These are phyloP conservation scores for Adelosebastes latens DNA, from an alignment of 2,797 vertebrate genomes.

Conservation along the genomic window DNA sequence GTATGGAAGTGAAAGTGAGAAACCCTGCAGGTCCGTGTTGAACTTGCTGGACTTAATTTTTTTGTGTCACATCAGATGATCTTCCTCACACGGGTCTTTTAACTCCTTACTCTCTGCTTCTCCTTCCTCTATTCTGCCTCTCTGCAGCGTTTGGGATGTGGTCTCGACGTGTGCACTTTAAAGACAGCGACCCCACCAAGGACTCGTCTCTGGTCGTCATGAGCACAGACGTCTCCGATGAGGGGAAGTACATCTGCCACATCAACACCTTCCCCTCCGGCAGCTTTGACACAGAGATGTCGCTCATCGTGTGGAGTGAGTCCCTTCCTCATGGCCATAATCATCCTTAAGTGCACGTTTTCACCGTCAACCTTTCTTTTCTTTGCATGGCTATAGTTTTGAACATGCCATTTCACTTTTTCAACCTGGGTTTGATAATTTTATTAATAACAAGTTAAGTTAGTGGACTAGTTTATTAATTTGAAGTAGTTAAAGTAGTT, in stretches of 20 bases:
- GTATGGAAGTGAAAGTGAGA: not conserved
- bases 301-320: constrained; percentile 85
- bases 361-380: not conserved
- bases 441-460: not conserved
- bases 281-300: constrained; percentile 83
- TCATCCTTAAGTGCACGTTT: not conserved
- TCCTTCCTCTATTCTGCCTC: not conserved
- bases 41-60: constrained; percentile 11
- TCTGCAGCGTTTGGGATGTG: constrained; percentile 66
- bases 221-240: constrained; percentile 76
- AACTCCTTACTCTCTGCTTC: not conserved
- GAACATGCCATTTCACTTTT: not conserved
- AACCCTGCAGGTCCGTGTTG: not conserved
- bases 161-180: constrained; percentile 67
- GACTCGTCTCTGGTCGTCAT: constrained; percentile 79
- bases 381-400: not conserved
- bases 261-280: constrained; percentile 87
- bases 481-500: not conserved
- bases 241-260: constrained; percentile 87
- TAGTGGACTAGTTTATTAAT: not conserved
- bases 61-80: not conserved
- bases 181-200: constrained; percentile 58
- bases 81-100: not conserved
- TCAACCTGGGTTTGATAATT: not conserved
- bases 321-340: not conserved